Conservation (phyloP, 2,113 vertebrate species). For the Calidris pugnax region DNA sequence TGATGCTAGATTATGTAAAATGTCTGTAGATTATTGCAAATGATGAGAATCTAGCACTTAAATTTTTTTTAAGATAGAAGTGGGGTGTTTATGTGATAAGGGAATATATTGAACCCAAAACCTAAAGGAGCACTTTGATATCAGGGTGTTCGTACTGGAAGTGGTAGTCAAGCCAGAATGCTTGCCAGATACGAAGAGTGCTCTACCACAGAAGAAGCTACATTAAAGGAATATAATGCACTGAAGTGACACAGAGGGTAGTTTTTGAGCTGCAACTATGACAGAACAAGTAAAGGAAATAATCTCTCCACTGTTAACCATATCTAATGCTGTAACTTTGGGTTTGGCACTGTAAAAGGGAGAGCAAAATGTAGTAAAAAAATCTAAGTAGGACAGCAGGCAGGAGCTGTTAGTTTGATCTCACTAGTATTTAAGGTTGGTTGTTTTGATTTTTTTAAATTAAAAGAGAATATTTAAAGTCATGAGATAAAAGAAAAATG, state of each 20-base stretch:
- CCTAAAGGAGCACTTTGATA: neutral
- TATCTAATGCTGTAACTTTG: neutral
- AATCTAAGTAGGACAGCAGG: neutral
- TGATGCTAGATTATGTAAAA: neutral
- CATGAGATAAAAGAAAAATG: neutral
- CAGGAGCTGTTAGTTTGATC: neutral
- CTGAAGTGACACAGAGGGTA: neutral
- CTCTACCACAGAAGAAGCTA: fast-evolving
- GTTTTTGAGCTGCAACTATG: neutral
- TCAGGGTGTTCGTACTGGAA: fast-evolving
- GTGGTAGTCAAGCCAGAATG: neutral
- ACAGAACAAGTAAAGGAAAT: neutral
- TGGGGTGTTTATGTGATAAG: neutral
- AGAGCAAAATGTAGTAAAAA: neutral
- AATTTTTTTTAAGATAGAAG: neutral
- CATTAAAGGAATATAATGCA: neutral
- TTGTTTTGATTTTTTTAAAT: neutral
- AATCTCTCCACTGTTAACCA: fast-evolving
- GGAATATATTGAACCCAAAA: neutral
- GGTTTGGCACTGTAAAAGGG: fast-evolving
- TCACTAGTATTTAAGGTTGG: neutral
- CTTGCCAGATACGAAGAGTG: neutral
- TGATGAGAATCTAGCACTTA: neutral
- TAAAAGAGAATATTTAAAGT: neutral
- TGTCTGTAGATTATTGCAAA: too few species aligned